Conservation (phyloP, 2,113 vertebrate species). For the Tragelaphus buxtoni region DNA sequence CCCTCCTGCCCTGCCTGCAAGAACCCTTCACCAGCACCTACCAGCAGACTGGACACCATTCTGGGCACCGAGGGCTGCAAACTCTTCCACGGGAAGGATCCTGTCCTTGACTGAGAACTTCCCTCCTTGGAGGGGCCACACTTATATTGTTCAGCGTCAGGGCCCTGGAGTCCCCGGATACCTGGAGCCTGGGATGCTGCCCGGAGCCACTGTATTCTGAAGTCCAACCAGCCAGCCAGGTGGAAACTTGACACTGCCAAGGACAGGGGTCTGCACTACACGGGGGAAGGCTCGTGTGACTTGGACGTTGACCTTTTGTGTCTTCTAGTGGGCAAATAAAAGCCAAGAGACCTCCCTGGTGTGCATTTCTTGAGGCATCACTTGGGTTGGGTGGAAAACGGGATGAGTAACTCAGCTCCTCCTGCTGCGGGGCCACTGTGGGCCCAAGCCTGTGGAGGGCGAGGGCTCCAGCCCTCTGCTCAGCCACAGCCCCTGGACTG, state of each 20-base stretch:
- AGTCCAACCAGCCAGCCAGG: not conserved
- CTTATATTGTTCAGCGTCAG: fast-evolving
- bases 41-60: not conserved
- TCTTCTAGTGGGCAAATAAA: conserved; percentile 57
- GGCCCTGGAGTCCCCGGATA: not conserved
- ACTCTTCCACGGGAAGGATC: not conserved
- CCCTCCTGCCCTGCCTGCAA: no score
- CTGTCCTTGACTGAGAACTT: not conserved
- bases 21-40: fast-evolving
- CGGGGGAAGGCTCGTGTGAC: not conserved
- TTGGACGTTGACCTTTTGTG: not conserved
- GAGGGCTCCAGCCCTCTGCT: not conserved
- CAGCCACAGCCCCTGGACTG: not conserved
- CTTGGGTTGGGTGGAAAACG: not conserved
- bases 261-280: not conserved
- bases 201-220: not conserved
- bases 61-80: not conserved
- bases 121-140: not conserved
- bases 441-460: not conserved
- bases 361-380: not conserved
- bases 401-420: not conserved
- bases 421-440: not conserved
- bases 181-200: not conserved
- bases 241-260: not conserved
- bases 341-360: not conserved